Base-by-base conservation (phyloP, 2,888 invertebrate species). In the Busseola fusca region DNA sequence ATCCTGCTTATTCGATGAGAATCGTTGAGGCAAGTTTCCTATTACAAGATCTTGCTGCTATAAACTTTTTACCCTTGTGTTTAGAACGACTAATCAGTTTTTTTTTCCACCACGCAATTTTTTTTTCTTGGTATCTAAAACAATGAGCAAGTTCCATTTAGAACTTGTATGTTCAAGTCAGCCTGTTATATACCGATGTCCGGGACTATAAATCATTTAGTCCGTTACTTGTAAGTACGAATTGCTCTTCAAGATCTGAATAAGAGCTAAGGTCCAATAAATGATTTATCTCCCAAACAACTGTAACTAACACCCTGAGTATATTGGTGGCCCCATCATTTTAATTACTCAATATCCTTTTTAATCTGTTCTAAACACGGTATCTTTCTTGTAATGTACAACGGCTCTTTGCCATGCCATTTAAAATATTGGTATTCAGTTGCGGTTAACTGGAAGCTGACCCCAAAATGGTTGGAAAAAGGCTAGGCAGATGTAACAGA, bases 251-350 rank as follows among this genome's bases (percentile, higher is more conserved):
- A 54, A 62, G 60, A 34, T 67, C 21, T 54, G 5, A 37, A n/a
- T 64, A 16, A 21, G 42, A 74, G 40, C 50, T n/a, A 30, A 54
- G 40, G 30, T 66, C 3, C 21, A 25, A 27, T 67, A 57, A 78
- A 74, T 64, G 16, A 67, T 67, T 64, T 42, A 60, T 66, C 3
- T 48, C 16, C 40, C 48, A 78, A 57, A 74, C 34, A 69, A 40
- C 25, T 30, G 52, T 60, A n/a, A 27, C 3, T 67, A 58, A 30
- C 12, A 67, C 60, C 10, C 70, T 64, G 70, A 48, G 64, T 64
- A 25, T 30, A 16, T 40, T 57, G 14, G n/a, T 25, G 16, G 1
- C 1, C 6, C 10, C 12, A 27, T 30, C 62, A 64, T 40, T 65
- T 54, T 12, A 30, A 30, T 21, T 74, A 56, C 3, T 9, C 21